Evolutionary conservation across 2,888 invertebrate species (phyloP), one percentile per base, ranked within the genome.

Genomic region (Pteria penguin): DNA sequence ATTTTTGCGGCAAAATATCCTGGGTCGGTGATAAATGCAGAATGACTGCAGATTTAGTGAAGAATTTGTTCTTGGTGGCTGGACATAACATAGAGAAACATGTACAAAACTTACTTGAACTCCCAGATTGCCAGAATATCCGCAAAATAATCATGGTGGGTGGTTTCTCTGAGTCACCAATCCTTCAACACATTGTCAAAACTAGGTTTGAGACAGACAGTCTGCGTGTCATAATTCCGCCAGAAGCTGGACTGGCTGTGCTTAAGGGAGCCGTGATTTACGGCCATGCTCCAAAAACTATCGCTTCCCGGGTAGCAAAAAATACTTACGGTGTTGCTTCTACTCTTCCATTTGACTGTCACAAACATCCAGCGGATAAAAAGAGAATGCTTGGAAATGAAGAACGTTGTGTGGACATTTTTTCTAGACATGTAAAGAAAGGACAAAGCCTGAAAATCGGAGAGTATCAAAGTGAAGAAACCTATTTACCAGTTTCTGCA

Each of bases 211-310:
- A 71, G 8, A 26, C 62, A 18, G 11, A 45, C 8, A 18, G 45
- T 18, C 57, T 73, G 36, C 31, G 52, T 22, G 65, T 80, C 0
- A 66, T 78, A 11, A 77, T 75, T 61, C 77, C 77, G 2, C 45
- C 33, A 4, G 77, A 80, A 14, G 75, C 77, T 32, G 77, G 76
- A 14, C 45, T 80, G 2, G 63, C 75, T 4, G 76, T 79, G 8
- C 33, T 79, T 0, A 79, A 79, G 27, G 79, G 79, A 31, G 79
- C 76, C 8, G 78, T 78, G 4, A 63, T 78, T 24, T 78, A 72
- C 61, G 78, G 78, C 32, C 74, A 78, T 54, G 32, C 32, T 8
- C 75, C 78, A 1, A 62, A 61, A 27, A 68, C 74, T 11, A 72
- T 78, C 26, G 4, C 54, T 2, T n/a, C 70, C 0, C 65, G 78